Evolutionary conservation across 1,140 invertebrate genomes (phyloP).

Genomic region (Prorops nasuta): DNA sequence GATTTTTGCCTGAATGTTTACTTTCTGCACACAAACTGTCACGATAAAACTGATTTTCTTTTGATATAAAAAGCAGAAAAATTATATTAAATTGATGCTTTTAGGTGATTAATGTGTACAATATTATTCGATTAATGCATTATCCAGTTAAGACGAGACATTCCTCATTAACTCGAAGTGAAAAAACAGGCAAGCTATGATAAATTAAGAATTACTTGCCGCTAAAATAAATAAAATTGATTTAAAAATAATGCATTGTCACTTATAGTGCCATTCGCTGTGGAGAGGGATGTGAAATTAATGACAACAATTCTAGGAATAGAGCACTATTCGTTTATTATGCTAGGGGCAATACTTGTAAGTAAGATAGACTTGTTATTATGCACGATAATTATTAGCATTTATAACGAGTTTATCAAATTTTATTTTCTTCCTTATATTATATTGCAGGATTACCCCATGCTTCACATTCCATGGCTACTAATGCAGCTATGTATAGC

Average conservation of each 20-base stretch:
- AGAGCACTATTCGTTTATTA: conserved; percentile 50
- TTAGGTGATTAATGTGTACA: too few relatives aligned
- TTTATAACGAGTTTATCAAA: too few relatives aligned
- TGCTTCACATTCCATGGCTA: conserved; percentile 51
- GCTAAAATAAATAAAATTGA: too few relatives aligned
- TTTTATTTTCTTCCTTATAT: not conserved
- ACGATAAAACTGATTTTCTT: conserved; percentile 26
- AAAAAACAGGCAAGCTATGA: conserved; percentile 18
- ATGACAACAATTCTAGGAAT: conserved; percentile 51
- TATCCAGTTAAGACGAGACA: too few relatives aligned
- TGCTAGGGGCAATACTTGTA: conserved; percentile 49
- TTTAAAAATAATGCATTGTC: too few relatives aligned
- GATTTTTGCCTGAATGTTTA: too few relatives aligned
- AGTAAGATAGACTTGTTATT: not conserved
- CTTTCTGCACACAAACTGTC: too few relatives aligned
- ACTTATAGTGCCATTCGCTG: conserved; percentile 33
- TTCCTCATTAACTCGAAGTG: too few relatives aligned
- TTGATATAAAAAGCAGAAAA: conserved; percentile 43
- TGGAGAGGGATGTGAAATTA: conserved; percentile 49
- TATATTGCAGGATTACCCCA: conserved; percentile 43
- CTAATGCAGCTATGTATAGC: conserved; percentile 52
- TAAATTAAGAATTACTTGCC: not conserved
- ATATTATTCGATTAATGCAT: too few relatives aligned
- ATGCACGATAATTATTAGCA: too few relatives aligned
- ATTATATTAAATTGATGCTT: conserved; percentile 34